A percentile compares a stretch with the other conserved stretches of the same genome.
phyloP scores from a whole-genome alignment of 2,113 vertebrate genomes.

The Datnioides undecimradiatus region DNA sequence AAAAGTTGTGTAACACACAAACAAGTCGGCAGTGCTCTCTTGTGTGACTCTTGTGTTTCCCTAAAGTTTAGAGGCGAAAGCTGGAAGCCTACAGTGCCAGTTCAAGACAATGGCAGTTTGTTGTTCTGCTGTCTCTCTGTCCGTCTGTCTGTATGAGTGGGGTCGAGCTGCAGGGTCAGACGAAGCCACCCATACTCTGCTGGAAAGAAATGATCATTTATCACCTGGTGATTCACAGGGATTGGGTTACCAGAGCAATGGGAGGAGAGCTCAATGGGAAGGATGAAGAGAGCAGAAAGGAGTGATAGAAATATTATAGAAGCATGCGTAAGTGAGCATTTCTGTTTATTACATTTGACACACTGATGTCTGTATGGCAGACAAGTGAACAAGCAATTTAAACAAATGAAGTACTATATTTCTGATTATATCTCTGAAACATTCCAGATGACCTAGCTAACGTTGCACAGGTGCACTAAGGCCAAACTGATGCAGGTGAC shows the following conservation, averaged over 20 bases:
- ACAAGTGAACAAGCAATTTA: background rate
- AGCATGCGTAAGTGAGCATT: background rate
- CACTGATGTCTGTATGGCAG: background rate
- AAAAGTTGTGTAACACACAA: constrained; percentile 16
- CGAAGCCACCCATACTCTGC: constrained; percentile 80
- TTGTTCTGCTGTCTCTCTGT: constrained; percentile 65
- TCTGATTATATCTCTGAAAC: constrained; percentile 19
- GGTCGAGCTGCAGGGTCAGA: constrained; percentile 75
- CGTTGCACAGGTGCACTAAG: constrained; percentile 49
- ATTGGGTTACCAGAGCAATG: constrained; percentile 76
- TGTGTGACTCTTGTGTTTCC: constrained; percentile 30
- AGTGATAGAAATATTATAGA: background rate
- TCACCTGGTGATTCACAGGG: constrained; percentile 83
- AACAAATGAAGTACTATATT: constrained; percentile 14
- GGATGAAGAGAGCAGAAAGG: constrained; percentile 22
- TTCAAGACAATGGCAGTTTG: constrained; percentile 66
- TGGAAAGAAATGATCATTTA: constrained; percentile 86
- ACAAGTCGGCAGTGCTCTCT: constrained; percentile 1
- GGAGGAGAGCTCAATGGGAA: constrained; percentile 43
- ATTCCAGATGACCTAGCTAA: constrained; percentile 42
- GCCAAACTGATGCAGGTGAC: constrained; percentile 48
- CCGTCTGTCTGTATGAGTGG: constrained; percentile 50
- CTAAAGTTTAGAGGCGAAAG: constrained; percentile 49
- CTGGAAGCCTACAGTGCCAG: constrained; percentile 27
- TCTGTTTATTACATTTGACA: background rate